Percentiles rank a stretch among this genome's conserved stretches.
Conservation (phyloP, 2,888 invertebrate species). For the Acanthococcus lagerstroemiae region DNA sequence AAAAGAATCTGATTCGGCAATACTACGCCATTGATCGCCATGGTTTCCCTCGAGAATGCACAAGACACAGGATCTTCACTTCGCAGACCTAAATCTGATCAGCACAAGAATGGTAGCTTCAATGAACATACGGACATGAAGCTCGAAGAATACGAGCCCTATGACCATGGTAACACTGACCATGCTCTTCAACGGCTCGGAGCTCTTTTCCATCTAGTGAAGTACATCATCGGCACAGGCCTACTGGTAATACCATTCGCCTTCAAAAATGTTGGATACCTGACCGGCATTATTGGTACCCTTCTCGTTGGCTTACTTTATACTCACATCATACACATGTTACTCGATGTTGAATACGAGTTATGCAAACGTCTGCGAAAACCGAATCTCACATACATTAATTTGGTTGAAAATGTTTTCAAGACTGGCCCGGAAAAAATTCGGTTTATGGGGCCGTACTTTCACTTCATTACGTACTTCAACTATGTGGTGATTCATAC, state of each 20-base stretch:
- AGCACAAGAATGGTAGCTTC: too few relatives aligned
- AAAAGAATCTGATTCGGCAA: too few relatives aligned
- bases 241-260: conserved; percentile 5
- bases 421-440: neutral
- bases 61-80: too few relatives aligned
- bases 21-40: too few relatives aligned
- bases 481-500: conserved; percentile 2
- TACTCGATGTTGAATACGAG: conserved; percentile 8
- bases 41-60: too few relatives aligned
- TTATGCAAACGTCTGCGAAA: neutral
- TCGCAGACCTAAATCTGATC: too few relatives aligned
- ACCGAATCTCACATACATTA: conserved; percentile 10
- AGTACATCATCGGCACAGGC: conserved; percentile 7
- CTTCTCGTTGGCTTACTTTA: neutral
- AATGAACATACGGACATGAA: too few relatives aligned
- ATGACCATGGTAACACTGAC: conserved; percentile 4
- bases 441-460: neutral
- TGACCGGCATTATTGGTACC: neutral
- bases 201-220: neutral
- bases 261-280: conserved; percentile 11
- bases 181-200: neutral
- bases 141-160: conserved; percentile 10
- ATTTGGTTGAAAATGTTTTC: neutral
- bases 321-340: neutral
- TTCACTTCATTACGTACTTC: neutral